A percentile compares a stretch with the other conserved stretches of the same genome.
Conservation (phyloP, 1,140 invertebrate species). For the Phenacoccus solenopsis region DNA sequence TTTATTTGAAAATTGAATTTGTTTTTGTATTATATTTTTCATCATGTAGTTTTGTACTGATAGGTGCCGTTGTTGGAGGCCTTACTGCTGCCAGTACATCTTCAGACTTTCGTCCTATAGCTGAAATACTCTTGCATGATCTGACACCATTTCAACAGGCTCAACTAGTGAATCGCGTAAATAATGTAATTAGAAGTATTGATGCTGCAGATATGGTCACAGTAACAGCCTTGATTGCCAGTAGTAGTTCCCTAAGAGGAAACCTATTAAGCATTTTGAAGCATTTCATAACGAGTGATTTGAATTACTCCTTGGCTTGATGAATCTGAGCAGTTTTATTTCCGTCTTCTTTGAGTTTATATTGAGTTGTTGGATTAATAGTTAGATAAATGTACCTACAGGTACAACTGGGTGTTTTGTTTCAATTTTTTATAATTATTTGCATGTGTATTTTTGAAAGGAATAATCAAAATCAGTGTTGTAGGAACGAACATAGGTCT, state of each 20-base stretch:
- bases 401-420: no score
- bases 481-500: no score
- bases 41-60: background rate
- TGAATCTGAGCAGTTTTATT: no score
- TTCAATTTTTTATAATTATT: no score
- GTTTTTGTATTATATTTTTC: background rate
- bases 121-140: background rate
- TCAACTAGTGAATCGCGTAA: background rate
- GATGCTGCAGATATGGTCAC: background rate
- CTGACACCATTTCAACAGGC: background rate
- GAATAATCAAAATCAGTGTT: no score
- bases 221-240: background rate
- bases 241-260: background rate
- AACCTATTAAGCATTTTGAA: background rate
- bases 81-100: background rate
- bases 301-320: background rate
- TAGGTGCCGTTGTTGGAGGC: background rate
- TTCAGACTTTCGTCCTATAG: background rate
- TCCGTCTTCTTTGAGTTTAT: no score
- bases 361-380: no score
- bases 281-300: background rate
- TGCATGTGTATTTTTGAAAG: no score
- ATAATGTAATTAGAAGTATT: background rate
- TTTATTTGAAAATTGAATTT: background rate
- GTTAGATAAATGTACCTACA: no score